Base-by-base conservation (phyloP, 2,797 vertebrate genomes). In the Eospalax fontanierii region DNA sequence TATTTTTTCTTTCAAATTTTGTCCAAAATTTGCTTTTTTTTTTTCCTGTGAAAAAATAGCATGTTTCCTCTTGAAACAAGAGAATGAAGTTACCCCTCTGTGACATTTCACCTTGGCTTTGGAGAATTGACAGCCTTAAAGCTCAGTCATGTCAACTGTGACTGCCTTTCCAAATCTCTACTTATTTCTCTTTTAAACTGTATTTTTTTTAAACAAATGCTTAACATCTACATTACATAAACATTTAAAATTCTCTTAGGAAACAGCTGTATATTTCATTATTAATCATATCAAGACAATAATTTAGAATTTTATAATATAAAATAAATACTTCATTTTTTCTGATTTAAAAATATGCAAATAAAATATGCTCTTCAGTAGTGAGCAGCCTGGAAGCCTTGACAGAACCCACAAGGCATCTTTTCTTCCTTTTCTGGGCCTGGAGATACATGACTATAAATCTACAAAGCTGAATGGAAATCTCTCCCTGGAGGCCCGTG, bases 1-100 rank as follows among this genome's bases (percentile, higher is more conserved):
- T 82, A 95, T 26, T 87, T 85, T 80, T 70, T 70, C 59, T 92
- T 75, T 46, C 30, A 90, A 95, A 87, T 63, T 66, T 68, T 81
- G 40, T 50, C 6, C 76, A 80, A 68, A n/a, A 50, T n/a, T n/a
- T 26, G 63, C 19, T 83, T n/a, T 15, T 24, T n/a, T 15, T 24
- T 18, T 24, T 40, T 86, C 74, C 68, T n/a, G 6, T 38, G 43
- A 93, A 63, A 81, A 61, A 46, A 68, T 75, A 73, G n/a, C n/a
- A 73, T 54, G 22, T 43, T 90, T 80, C 38, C 65, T 92, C 40
- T 80, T 30, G 54, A 66, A 40, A 75, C 9, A 12, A n/a, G 30
- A 91, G 66, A 68, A 79, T 82, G 76, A 54, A 4, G 35, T 74
- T 81, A 76, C 26, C 3, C 30, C 26, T n/a, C 3, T 35, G 6